A percentile compares a stretch with the other conserved stretches of the same genome.
Conservation (phyloP, 2,113 vertebrate species). For the Microcebus murinus region DNA sequence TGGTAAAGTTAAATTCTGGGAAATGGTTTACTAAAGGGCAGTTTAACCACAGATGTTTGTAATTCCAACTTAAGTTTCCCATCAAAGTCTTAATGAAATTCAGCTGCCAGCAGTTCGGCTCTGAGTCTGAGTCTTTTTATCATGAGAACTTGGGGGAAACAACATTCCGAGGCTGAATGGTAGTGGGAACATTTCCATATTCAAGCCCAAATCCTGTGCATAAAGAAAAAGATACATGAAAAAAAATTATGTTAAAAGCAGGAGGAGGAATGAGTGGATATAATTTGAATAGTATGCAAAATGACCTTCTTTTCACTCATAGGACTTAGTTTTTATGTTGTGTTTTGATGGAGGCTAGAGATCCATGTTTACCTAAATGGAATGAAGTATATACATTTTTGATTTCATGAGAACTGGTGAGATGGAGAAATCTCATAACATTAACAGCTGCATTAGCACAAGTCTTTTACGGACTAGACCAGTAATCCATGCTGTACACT, state of each 20-base stretch:
- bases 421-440: slow-evolving; percentile 20
- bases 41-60: slow-evolving; percentile 88
- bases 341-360: not conserved
- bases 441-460: slow-evolving; percentile 11
- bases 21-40: slow-evolving; percentile 83
- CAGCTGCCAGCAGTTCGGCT: slow-evolving; percentile 82
- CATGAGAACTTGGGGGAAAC: slow-evolving; percentile 76
- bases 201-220: slow-evolving; percentile 50
- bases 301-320: not conserved
- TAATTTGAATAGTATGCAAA: slow-evolving; percentile 16
- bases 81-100: slow-evolving; percentile 89
- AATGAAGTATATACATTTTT: not conserved
- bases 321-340: slow-evolving; percentile 4
- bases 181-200: slow-evolving; percentile 71
- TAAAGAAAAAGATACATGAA: slow-evolving; percentile 30
- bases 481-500: not conserved
- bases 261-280: not conserved
- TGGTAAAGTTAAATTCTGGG: slow-evolving; percentile 84
- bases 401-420: slow-evolving; percentile 16
- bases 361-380: slow-evolving; percentile 24
- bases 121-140: slow-evolving; percentile 75
- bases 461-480: not conserved
- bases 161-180: slow-evolving; percentile 61
- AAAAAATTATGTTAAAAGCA: not conserved
- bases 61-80: slow-evolving; percentile 87